Conservation (phyloP, 2,797 vertebrate species). For the Buceros bicornis region DNA sequence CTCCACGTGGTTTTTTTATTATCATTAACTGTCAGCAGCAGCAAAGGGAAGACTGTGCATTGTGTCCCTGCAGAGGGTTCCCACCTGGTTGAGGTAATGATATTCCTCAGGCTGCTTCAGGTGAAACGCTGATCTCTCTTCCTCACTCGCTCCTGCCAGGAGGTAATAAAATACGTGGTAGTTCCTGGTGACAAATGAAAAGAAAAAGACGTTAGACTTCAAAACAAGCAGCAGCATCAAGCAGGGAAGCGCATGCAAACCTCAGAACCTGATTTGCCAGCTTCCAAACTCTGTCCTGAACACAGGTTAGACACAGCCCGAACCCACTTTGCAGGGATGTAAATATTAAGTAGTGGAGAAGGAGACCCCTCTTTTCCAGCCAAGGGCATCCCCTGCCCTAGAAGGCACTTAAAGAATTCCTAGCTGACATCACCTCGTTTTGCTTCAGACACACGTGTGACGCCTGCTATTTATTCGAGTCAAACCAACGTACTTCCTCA, state of each 20-base stretch:
- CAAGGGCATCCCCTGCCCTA: background rate
- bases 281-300: background rate
- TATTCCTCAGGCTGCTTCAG: slow-evolving; percentile 95
- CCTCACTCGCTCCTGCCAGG: slow-evolving; percentile 95
- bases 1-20: background rate
- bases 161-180: slow-evolving; percentile 99
- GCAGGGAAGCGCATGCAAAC: background rate
- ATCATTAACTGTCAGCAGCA: background rate
- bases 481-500: background rate
- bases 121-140: slow-evolving; percentile 92
- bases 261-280: background rate
- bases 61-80: slow-evolving; percentile 1
- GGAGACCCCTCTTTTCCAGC: background rate
- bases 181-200: slow-evolving; percentile 85
- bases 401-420: background rate
- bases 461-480: background rate
- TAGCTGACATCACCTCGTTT: accelerated
- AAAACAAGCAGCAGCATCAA: background rate
- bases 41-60: background rate
- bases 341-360: background rate
- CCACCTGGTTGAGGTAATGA: slow-evolving; percentile 98
- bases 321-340: background rate
- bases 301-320: accelerated
- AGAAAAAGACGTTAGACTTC: background rate
- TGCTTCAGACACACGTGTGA: background rate